These are phyloP conservation scores for Pangasius mekongensis DNA, from an alignment of 2,797 vertebrate genomes.

Conservation along the genomic window DNA sequence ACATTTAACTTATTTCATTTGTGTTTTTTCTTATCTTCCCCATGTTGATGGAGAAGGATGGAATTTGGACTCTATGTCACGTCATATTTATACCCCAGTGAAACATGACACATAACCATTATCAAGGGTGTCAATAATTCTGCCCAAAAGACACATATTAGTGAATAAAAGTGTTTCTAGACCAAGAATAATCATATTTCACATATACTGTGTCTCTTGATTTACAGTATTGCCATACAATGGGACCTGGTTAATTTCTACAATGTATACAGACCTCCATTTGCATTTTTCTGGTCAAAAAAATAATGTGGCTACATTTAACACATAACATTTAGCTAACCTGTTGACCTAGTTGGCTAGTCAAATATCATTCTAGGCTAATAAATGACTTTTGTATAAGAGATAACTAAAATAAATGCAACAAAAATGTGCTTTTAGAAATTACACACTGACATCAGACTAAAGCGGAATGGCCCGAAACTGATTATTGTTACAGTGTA, in stretches of 20 bases:
- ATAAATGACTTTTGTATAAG: background rate
- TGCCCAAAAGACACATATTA: background rate
- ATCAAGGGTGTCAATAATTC: background rate
- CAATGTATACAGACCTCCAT: background rate
- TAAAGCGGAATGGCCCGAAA: background rate
- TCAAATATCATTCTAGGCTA: background rate
- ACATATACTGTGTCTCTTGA: background rate
- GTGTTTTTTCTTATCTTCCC: background rate
- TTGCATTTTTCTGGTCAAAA: background rate
- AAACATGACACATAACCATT: background rate
- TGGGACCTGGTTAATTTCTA: background rate
- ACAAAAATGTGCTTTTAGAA: background rate
- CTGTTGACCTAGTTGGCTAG: background rate
- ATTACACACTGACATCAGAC: background rate
- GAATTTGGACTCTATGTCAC: background rate
- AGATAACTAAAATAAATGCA: background rate
- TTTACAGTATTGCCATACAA: background rate
- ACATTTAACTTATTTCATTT: background rate
- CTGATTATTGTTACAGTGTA: background rate
- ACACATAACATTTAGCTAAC: background rate
- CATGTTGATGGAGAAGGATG: background rate
- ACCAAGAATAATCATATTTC: background rate
- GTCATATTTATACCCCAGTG: background rate
- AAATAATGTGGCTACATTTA: background rate
- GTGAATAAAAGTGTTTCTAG: background rate